Conservation (phyloP, 2,888 invertebrate species). For the Pyrrhosoma nymphula region DNA sequence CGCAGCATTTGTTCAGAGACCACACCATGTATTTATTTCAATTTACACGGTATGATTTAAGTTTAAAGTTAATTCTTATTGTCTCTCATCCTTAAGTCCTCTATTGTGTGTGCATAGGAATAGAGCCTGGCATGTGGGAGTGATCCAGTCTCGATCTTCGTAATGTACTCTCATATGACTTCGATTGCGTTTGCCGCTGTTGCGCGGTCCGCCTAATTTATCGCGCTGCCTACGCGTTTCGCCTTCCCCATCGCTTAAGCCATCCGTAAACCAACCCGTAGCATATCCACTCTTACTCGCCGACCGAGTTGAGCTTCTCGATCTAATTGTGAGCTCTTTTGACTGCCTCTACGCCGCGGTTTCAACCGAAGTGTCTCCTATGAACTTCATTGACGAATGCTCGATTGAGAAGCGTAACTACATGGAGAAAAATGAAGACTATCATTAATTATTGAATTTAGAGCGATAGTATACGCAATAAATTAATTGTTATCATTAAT, state of each 20-base stretch:
- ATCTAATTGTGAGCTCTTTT: slow-evolving; percentile 11
- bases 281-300: neutral
- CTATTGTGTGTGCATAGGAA: neutral
- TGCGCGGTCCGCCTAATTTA: neutral
- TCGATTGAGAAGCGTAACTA: neutral
- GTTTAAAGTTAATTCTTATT: too few relatives aligned
- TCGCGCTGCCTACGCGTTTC: neutral
- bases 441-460: too few relatives aligned
- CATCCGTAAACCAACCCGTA: neutral
- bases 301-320: neutral
- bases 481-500: too few relatives aligned
- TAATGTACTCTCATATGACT: neutral
- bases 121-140: neutral
- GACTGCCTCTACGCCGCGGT: neutral
- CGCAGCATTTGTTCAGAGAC: too few relatives aligned
- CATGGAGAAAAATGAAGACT: neutral
- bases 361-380: neutral
- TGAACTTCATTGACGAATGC: neutral
- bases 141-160: neutral
- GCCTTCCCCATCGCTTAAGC: neutral
- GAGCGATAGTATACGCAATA: too few relatives aligned
- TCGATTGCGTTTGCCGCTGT: neutral
- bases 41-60: too few relatives aligned
- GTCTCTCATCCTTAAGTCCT: too few relatives aligned
- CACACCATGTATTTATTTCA: too few relatives aligned